These are phyloP conservation scores for Pseudorhombus dupliciocellatus DNA, from an alignment of 2,113 vertebrate species.

Conservation along the genomic window DNA sequence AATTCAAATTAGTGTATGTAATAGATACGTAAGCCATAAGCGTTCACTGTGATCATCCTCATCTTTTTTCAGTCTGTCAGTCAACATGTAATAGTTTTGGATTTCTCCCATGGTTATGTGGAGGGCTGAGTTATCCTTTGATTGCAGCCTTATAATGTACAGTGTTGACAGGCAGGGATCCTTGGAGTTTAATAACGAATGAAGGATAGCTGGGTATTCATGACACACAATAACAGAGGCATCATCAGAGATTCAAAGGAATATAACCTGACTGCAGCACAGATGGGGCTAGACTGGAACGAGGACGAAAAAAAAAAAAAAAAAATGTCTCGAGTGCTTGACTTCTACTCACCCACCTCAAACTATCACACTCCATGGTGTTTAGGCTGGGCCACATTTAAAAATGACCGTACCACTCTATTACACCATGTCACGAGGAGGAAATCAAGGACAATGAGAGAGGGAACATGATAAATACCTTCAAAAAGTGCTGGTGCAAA, in stretches of 20 bases:
- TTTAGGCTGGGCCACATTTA: background rate
- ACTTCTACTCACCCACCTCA: background rate
- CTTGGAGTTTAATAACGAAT: constrained; percentile 22
- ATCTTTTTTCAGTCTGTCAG: constrained; percentile 28
- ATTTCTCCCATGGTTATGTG: constrained; percentile 13
- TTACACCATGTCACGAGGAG: background rate
- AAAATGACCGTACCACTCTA: background rate
- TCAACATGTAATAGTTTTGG: constrained; percentile 27
- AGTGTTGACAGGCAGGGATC: constrained; percentile 56
- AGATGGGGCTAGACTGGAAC: background rate
- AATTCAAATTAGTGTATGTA: too few relatives aligned
- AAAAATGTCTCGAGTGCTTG: background rate
- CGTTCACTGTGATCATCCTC: constrained; percentile 13
- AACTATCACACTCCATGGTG: background rate
- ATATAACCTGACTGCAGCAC: background rate
- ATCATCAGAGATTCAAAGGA: constrained; percentile 4
- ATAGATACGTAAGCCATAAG: too few relatives aligned
- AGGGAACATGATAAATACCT: background rate
- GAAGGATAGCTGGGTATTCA: constrained; percentile 18
- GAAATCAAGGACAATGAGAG: background rate
- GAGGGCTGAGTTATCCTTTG: constrained; percentile 40
- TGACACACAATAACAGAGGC: background rate
- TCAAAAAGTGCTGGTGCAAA: background rate
- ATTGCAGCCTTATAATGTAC: constrained; percentile 47
- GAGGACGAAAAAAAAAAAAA: too few relatives aligned